These are phyloP conservation scores for Hyla sarda DNA, from an alignment of 2,113 vertebrate genomes.

Conservation along the genomic window DNA sequence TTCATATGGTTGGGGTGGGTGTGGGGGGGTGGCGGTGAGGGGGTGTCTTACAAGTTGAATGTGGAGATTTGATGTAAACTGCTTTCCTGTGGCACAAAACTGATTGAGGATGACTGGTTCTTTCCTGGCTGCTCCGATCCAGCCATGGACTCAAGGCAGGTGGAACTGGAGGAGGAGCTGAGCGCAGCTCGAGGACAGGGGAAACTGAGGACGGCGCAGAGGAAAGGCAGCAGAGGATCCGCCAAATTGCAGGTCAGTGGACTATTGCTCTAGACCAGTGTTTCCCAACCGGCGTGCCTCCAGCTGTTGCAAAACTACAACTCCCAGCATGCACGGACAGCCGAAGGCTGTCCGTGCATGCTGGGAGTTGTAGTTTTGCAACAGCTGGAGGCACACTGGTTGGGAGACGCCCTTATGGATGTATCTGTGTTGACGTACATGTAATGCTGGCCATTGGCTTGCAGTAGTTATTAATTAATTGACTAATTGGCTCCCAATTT, in stretches of 20 bases:
- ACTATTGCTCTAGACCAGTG: background rate
- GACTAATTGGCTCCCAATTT: no score
- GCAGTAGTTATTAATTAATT: no score
- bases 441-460: no score
- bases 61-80: slow-evolving; percentile 63
- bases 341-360: no score
- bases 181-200: slow-evolving; percentile 77
- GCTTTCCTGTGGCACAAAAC: slow-evolving; percentile 95
- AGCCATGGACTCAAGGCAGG: slow-evolving; percentile 90
- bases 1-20: slow-evolving; percentile 53
- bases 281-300: no score
- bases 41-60: slow-evolving; percentile 58
- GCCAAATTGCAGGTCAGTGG: slow-evolving; percentile 82
- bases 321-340: no score
- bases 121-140: slow-evolving; percentile 98
- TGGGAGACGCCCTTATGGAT: no score
- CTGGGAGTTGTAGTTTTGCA: no score
- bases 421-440: no score
- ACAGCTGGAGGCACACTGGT: no score
- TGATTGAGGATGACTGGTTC: slow-evolving; percentile 99
- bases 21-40: background rate
- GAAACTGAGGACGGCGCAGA: slow-evolving; percentile 74
- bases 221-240: slow-evolving; percentile 65
- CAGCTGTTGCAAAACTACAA: no score
- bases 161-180: slow-evolving; percentile 95